Conservation (phyloP, 2,888 invertebrate genomes). For the Agonopterix alstromeriana region DNA sequence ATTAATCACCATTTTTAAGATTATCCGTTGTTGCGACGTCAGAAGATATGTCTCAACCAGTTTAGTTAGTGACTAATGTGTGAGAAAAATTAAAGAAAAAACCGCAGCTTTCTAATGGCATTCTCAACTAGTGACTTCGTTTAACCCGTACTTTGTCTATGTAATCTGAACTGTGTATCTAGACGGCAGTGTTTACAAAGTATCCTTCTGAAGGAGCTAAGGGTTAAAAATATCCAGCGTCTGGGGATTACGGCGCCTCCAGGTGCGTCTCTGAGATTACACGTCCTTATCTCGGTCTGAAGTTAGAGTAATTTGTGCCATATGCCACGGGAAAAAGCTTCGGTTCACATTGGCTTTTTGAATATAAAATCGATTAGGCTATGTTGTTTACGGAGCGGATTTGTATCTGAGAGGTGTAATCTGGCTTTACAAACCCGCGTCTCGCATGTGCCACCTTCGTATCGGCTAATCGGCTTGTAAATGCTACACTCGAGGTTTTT, state of each 20-base stretch:
- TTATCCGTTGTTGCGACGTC: neutral
- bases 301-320: conserved; percentile 17
- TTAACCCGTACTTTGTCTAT: conserved; percentile 5
- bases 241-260: conserved; percentile 40
- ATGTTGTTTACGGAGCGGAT: conserved; percentile 50
- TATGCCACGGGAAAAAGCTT: conserved; percentile 19
- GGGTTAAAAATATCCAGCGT: conserved; percentile 52
- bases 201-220: conserved; percentile 28
- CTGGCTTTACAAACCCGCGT: conserved; percentile 17
- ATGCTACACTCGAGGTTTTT: too few relatives aligned
- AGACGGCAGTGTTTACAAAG: conserved; percentile 26
- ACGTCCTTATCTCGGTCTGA: conserved; percentile 7
- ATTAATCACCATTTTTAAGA: neutral
- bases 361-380: conserved; percentile 41
- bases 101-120: conserved; percentile 5
- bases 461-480: conserved; percentile 12
- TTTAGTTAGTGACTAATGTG: conserved; percentile 6
- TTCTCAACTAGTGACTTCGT: neutral
- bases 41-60: neutral
- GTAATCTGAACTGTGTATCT: conserved; percentile 31
- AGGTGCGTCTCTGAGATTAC: conserved; percentile 41
- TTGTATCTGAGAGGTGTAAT: conserved; percentile 50
- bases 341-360: conserved; percentile 14
- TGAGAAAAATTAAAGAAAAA: conserved; percentile 1
- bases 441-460: conserved; percentile 8